Conservation (phyloP, 2,797 vertebrate genomes). For the Remorina albescens region DNA sequence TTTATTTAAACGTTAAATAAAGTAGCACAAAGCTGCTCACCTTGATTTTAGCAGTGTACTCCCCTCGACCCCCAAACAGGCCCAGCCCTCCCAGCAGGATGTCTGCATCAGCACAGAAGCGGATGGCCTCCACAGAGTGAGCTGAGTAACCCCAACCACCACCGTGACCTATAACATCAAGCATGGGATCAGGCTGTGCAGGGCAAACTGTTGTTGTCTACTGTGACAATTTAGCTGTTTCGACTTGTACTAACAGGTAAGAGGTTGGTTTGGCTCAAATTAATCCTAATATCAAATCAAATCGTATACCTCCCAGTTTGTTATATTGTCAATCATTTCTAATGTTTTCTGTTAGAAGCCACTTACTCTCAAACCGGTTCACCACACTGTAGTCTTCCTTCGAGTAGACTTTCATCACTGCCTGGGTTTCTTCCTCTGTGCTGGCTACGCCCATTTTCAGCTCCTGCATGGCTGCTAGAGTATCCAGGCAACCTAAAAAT, state of each 20-base stretch:
- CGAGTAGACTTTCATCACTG: constrained; percentile 99
- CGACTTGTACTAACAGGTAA: neutral
- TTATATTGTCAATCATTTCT: too few relatives aligned
- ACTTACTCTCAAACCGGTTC: constrained; percentile 98
- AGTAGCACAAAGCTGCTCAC: constrained; percentile 71
- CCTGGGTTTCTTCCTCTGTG: constrained; percentile 97
- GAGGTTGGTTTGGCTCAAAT: neutral
- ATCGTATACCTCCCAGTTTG: too few relatives aligned
- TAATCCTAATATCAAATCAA: neutral
- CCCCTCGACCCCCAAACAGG: constrained; percentile 96
- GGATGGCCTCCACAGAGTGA: constrained; percentile 99
- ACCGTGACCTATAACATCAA: constrained; percentile 90
- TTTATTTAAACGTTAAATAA: neutral
- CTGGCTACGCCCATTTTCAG: constrained; percentile 97
- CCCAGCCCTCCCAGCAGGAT: constrained; percentile 97
- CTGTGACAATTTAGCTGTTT: neutral
- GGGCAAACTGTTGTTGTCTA: neutral
- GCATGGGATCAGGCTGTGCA: constrained; percentile 5
- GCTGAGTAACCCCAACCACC: constrained; percentile 99
- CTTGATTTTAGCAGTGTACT: constrained; percentile 99
- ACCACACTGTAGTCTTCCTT: constrained; percentile 99
- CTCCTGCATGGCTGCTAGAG: constrained; percentile 97
- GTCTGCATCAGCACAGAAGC: constrained; percentile 97
- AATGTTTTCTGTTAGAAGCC: constrained; percentile 12
- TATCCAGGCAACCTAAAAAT: constrained; percentile 95